These are phyloP conservation scores for Eledone cirrhosa DNA, from an alignment of 2,888 invertebrate genomes.

Conservation along the genomic window DNA sequence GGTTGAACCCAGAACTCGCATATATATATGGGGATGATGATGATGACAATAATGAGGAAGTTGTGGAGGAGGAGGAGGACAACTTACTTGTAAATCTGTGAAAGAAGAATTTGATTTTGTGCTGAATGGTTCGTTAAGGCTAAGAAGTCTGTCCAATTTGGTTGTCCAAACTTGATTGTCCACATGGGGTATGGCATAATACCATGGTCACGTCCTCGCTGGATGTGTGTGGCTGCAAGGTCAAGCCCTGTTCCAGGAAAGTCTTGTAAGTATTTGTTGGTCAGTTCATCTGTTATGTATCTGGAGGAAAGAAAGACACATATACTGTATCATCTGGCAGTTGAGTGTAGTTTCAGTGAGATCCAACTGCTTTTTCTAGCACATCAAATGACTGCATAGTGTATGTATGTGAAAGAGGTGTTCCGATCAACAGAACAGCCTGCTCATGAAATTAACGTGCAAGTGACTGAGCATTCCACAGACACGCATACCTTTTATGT, in stretches of 20 bases:
- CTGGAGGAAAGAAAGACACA: not conserved
- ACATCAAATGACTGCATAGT: too few species aligned
- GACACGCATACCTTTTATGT: too few species aligned
- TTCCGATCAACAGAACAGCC: too few species aligned
- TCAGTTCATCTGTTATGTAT: constrained; percentile 9
- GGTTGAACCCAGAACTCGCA: not conserved
- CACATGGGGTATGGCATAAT: constrained; percentile 36
- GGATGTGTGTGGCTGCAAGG: constrained; percentile 36
- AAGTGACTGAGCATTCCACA: too few species aligned
- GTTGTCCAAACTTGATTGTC: not conserved
- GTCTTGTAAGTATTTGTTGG: not conserved
- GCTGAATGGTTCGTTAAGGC: not conserved
- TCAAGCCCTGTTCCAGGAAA: constrained; percentile 28
- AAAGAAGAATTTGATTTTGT: not conserved
- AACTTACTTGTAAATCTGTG: not conserved
- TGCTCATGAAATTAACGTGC: too few species aligned
- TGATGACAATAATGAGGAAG: not conserved
- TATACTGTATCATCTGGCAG: too few species aligned
- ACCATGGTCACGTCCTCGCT: constrained; percentile 42
- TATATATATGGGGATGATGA: not conserved
- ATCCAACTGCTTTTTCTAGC: too few species aligned
- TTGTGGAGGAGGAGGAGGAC: too few species aligned
- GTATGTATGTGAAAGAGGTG: too few species aligned
- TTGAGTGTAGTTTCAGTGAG: not conserved
- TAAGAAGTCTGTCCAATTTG: not conserved